Percentiles rank a stretch among this genome's conserved stretches.
phyloP scores from a whole-genome alignment of 1,140 invertebrate species.

The Aporrectodea caliginosa region DNA sequence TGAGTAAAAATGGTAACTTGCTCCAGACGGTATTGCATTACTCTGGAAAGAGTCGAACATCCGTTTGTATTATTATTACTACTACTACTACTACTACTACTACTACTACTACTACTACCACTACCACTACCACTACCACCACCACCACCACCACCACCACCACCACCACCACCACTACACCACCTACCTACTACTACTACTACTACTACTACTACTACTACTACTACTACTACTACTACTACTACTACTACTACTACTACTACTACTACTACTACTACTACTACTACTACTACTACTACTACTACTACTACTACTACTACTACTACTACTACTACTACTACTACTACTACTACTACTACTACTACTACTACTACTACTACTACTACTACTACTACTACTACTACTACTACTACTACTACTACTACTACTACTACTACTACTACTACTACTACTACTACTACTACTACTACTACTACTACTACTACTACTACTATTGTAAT shows the following conservation, averaged over 20 bases:
- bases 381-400: background rate
- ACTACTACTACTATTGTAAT: background rate
- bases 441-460: background rate
- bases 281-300: background rate
- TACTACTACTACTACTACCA: too few species aligned
- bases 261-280: background rate
- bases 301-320: background rate
- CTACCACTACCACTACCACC: too few species aligned
- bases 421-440: background rate
- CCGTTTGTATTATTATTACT: too few species aligned
- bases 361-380: background rate
- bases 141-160: too few species aligned
- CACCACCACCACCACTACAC: background rate
- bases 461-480: background rate
- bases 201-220: constrained; percentile 3
- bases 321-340: background rate
- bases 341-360: background rate
- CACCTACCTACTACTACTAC: background rate
- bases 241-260: constrained; percentile 2
- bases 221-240: background rate
- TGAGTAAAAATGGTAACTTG: too few species aligned
- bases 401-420: background rate
- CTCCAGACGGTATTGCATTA: too few species aligned
- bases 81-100: too few species aligned
- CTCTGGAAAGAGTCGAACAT: too few species aligned